These are phyloP conservation scores for Arremon aurantiirostris DNA, from an alignment of 2,797 vertebrate species.

Conservation along the genomic window DNA sequence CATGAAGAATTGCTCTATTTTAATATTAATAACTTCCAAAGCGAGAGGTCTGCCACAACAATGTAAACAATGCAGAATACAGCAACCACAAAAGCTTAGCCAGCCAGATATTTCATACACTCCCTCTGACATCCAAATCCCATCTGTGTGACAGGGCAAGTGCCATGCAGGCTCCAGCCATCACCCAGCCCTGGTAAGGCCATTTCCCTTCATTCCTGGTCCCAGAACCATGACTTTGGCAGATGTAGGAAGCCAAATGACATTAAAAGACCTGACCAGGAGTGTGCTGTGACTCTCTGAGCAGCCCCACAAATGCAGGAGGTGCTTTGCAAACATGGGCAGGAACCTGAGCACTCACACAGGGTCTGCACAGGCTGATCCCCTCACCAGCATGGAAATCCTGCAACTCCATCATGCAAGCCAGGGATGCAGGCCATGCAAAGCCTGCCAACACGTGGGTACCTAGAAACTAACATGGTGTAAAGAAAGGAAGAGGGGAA, in stretches of 20 bases:
- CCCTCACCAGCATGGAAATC: neutral
- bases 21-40: neutral
- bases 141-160: neutral
- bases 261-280: neutral
- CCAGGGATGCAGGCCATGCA: neutral
- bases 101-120: neutral
- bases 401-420: neutral
- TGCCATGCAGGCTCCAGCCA: accelerated
- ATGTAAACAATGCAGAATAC: neutral
- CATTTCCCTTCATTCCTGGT: neutral
- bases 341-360: accelerated
- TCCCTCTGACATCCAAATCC: neutral
- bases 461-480: neutral
- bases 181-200: neutral
- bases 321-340: neutral
- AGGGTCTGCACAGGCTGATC: neutral
- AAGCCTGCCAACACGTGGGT: neutral
- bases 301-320: neutral
- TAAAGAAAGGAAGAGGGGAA: neutral
- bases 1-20: neutral
- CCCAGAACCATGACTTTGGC: neutral
- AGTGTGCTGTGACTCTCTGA: neutral
- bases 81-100: neutral
- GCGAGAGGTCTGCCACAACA: neutral
- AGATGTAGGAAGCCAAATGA: neutral